Base-by-base conservation (phyloP, 2,888 invertebrate species). In the Podotricha telesiphe region DNA sequence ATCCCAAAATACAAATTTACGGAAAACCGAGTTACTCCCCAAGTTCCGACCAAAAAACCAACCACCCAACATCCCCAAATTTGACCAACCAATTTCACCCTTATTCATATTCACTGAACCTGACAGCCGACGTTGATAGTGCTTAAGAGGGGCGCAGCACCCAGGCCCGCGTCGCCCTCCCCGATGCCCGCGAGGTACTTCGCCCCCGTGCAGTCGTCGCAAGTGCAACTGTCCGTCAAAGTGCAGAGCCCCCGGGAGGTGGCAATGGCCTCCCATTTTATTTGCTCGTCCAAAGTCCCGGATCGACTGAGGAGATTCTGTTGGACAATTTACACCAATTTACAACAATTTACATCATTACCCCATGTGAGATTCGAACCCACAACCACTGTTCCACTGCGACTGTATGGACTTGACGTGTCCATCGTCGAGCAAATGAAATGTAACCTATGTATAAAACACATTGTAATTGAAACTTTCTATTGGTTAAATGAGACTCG, bases 181-280 rank as follows among this genome's bases (percentile, higher is more conserved):
- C 86, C 74, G 13, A 90, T 76, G 0, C 86, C 86, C 0, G 84
- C 78, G 0, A 87, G 79, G 75, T 85, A 88, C 73, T 86, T 86
- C 2, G 85, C 82, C 13, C 82, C 78, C 7, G 74, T 77, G 68
- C 91, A 91, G 72, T 91, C 91, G 1, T 78, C 75, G 53, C 92
- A 93, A 0, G 85, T 80, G 74, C 92, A 93, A 71, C 80, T 86
- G 73, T 90, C 90, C 0, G 88, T 90, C 0, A 93, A 78, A 0
- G 89, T 91, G 75, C 92, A 93, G 0, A 93, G 84, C 0, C 92
- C 92, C 1, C 92, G 79, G 0, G 92, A 83, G 0, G 89, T 89
- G 0, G 92, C 92, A 2, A 93, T 92, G 0, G 92, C 92, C 67
- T 93, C 91, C 92, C 92, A 93, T 75, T 92, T 92, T 68, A 91